Conservation (phyloP, 1,140 invertebrate species). For the Drosophila ogumai region DNA sequence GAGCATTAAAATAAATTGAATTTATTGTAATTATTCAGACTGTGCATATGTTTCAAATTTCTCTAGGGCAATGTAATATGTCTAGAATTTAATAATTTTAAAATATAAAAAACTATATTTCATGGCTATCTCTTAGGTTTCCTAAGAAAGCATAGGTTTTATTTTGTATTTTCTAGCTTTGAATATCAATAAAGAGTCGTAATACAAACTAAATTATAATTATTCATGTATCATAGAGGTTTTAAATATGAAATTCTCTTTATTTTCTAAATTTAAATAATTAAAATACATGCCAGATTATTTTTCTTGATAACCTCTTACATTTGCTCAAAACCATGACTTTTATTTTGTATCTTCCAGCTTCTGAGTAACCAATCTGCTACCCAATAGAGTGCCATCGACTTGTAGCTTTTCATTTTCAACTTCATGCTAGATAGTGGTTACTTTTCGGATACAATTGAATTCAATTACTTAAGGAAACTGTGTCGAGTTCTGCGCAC, state of each 20-base stretch:
- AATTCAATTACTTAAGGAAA: conserved; percentile 74
- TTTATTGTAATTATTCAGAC: conserved; percentile 13
- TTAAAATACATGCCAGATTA: neutral
- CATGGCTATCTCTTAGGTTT: too few species aligned
- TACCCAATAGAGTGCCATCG: conserved; percentile 14
- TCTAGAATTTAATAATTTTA: neutral
- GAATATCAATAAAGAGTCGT: too few species aligned
- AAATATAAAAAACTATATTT: neutral
- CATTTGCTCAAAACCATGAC: neutral
- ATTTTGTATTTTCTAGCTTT: too few species aligned
- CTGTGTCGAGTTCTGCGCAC: conserved; percentile 42
- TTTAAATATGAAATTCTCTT: neutral
- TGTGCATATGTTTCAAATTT: neutral
- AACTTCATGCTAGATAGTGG: conserved; percentile 19
- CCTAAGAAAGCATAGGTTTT: too few species aligned
- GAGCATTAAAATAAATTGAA: conserved; percentile 12
- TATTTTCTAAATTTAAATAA: neutral
- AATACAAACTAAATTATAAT: neutral
- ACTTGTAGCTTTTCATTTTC: conserved; percentile 45
- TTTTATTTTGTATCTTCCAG: conserved; percentile 2
- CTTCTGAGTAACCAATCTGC: conserved; percentile 17
- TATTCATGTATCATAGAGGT: neutral
- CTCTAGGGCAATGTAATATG: neutral
- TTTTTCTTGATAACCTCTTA: too few species aligned
- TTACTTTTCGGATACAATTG: conserved; percentile 51